These are phyloP conservation scores for Hypsibius dujardini DNA, from an alignment of 1,140 invertebrate genomes.

Conservation along the genomic window DNA sequence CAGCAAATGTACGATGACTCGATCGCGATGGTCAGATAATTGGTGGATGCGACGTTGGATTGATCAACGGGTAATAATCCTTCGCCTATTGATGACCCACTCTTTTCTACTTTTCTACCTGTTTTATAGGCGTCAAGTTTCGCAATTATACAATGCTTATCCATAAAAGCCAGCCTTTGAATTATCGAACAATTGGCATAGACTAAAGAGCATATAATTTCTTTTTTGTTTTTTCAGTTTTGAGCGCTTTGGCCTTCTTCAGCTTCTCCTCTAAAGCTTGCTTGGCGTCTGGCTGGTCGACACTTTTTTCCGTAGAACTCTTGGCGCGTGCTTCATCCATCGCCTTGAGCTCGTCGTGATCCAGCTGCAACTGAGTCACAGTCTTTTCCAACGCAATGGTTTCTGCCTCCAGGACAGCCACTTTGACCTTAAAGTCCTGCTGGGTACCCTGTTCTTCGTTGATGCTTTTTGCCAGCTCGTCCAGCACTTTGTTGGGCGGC, in stretches of 20 bases:
- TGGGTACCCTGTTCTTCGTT: background rate
- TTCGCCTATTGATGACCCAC: too few relatives aligned
- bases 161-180: too few relatives aligned
- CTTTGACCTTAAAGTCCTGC: background rate
- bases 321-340: background rate
- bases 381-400: background rate
- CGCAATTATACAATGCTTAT: too few relatives aligned
- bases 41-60: too few relatives aligned
- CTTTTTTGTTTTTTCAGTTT: slow-evolving; percentile 1
- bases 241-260: background rate
- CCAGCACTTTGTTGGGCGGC: background rate
- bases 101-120: too few relatives aligned
- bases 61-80: too few relatives aligned
- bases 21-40: too few relatives aligned
- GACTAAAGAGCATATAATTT: background rate
- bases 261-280: background rate
- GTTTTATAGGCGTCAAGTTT: too few relatives aligned
- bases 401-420: background rate
- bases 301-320: background rate
- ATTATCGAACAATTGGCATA: too few relatives aligned
- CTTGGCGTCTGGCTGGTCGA: background rate
- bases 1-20: too few relatives aligned
- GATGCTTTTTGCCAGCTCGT: background rate
- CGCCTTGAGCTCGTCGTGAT: background rate
- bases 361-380: background rate